phyloP scores from a whole-genome alignment of 2,888 invertebrate species.

The Matsumyia berberina region DNA sequence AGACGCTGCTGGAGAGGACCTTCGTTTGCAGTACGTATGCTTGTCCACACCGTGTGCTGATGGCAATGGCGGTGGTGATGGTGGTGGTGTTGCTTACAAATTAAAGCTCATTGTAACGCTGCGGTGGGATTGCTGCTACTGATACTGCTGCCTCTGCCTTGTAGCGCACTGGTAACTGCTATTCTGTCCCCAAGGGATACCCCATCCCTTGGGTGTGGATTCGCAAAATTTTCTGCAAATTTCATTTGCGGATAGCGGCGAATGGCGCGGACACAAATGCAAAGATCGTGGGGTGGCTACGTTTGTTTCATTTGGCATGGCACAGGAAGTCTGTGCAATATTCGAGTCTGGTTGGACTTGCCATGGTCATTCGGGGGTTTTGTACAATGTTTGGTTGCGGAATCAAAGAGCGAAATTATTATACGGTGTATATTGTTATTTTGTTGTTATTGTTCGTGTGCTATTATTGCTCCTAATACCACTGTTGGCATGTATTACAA shows the following conservation, averaged over 20 bases:
- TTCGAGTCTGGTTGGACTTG: not conserved
- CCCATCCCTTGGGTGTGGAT: conserved; percentile 8
- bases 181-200: conserved; percentile 13
- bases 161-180: conserved; percentile 5
- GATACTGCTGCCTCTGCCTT: conserved; percentile 1
- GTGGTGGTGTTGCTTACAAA: conserved; percentile 58
- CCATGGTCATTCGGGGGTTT: conserved; percentile 35
- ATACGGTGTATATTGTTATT: conserved; percentile 33
- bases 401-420: conserved; percentile 54
- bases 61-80: conserved; percentile 16
- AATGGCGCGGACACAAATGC: conserved; percentile 43
- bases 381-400: conserved; percentile 11
- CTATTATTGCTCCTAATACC: conserved; percentile 42
- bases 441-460: conserved; percentile 32
- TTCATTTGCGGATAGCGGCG: conserved; percentile 51
- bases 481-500: conserved; percentile 44
- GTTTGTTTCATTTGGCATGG: conserved; percentile 28
- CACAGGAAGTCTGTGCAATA: not conserved
- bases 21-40: conserved; percentile 42
- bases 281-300: conserved; percentile 43
- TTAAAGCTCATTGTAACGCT: conserved; percentile 54
- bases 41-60: conserved; percentile 1
- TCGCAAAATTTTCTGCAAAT: conserved; percentile 47
- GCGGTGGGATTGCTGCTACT: conserved; percentile 24
- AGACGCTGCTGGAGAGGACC: conserved; percentile 29